Conservation (phyloP, 1,140 invertebrate genomes). For the Planococcus citri region DNA sequence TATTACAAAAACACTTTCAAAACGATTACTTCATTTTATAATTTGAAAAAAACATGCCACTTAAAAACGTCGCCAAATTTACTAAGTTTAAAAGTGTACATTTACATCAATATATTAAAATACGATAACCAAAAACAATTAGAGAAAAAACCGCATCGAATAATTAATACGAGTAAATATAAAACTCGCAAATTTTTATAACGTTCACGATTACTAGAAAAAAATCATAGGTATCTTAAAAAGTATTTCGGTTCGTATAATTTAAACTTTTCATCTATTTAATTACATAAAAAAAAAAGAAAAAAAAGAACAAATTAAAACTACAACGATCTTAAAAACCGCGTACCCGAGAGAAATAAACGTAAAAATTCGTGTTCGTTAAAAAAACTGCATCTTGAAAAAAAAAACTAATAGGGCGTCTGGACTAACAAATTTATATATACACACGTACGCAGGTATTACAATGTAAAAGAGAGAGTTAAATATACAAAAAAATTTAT, state of each 20-base stretch:
- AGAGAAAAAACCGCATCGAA: not conserved
- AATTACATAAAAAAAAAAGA: too few relatives aligned
- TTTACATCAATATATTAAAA: conserved; percentile 5
- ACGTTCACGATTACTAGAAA: too few relatives aligned
- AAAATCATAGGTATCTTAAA: too few relatives aligned
- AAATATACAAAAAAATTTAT: conserved; percentile 9
- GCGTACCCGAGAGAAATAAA: not conserved
- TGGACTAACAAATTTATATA: conserved; percentile 8
- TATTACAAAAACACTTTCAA: not conserved
- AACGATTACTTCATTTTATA: not conserved
- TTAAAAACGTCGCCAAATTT: not conserved
- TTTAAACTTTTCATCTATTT: not conserved
- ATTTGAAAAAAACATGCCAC: not conserved
- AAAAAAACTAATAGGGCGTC: not conserved
- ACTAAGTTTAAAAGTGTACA: not conserved
- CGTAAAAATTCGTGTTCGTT: not conserved
- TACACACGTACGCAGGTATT: not conserved
- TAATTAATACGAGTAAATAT: too few relatives aligned
- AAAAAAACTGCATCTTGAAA: not conserved
- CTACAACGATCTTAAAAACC: not conserved
- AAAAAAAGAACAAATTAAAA: too few relatives aligned
- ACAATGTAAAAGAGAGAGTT: conserved; percentile 3
- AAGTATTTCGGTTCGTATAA: not conserved
- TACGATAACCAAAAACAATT: not conserved
- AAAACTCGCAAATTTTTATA: too few relatives aligned